These are phyloP conservation scores for Fukomys damarensis DNA, from an alignment of 2,113 vertebrate genomes.

Conservation along the genomic window DNA sequence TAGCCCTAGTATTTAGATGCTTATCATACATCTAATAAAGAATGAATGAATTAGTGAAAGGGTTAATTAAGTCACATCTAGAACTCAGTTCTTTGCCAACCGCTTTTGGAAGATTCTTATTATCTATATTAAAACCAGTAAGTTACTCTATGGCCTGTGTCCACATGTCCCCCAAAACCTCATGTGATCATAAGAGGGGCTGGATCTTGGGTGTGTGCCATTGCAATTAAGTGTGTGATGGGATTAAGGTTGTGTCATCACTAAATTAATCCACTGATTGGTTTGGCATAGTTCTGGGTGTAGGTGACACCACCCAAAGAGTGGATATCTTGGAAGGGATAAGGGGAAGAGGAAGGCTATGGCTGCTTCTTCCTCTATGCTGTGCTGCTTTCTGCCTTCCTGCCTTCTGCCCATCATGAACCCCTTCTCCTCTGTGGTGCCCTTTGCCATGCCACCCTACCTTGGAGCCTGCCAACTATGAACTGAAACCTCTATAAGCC, in stretches of 20 bases:
- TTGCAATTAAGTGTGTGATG: neutral
- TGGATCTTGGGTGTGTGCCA: neutral
- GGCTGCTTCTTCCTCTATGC: too few relatives aligned
- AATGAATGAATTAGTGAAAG: neutral
- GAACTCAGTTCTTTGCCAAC: neutral
- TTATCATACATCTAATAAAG: neutral
- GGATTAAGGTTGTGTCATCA: too few relatives aligned
- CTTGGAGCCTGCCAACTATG: neutral
- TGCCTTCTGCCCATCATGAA: too few relatives aligned
- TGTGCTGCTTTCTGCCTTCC: too few relatives aligned
- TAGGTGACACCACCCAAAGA: neutral
- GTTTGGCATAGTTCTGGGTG: too few relatives aligned
- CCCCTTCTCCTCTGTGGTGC: too few relatives aligned
- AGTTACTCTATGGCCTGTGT: neutral
- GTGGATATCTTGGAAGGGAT: too few relatives aligned
- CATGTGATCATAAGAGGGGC: neutral
- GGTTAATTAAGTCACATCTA: neutral
- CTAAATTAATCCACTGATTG: too few relatives aligned
- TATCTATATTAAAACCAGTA: slow-evolving; percentile 1
- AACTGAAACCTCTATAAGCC: neutral
- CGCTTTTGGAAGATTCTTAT: neutral
- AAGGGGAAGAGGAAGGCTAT: too few relatives aligned
- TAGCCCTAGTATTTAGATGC: neutral
- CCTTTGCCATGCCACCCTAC: neutral
- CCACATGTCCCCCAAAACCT: too few relatives aligned